Percentiles rank a stretch among this genome's conserved stretches.
phyloP scores from a whole-genome alignment of 2,113 vertebrate species.

The Clarias magur region DNA sequence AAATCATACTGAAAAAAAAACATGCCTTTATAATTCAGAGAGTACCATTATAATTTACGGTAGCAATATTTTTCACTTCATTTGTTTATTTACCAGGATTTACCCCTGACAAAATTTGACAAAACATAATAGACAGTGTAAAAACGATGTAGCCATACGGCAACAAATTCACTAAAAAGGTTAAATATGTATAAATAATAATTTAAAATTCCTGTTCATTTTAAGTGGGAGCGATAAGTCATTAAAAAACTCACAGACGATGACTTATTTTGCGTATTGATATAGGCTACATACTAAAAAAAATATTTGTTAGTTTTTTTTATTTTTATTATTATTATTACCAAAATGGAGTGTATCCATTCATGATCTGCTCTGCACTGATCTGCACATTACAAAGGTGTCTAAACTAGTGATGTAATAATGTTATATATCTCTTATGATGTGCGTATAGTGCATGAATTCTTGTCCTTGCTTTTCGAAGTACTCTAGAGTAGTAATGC shows the following conservation, averaged over 20 bases:
- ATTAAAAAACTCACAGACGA: not conserved
- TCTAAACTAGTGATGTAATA: not conserved
- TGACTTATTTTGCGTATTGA: not conserved
- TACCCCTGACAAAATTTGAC: too few species aligned
- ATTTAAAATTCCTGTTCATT: not conserved
- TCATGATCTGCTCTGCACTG: too few species aligned
- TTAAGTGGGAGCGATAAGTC: not conserved
- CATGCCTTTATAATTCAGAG: too few species aligned
- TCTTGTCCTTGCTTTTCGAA: not conserved
- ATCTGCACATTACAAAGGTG: not conserved
- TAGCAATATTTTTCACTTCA: too few species aligned
- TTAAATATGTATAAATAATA: not conserved
- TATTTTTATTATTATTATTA: too few species aligned
- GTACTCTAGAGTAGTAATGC: not conserved
- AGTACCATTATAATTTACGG: too few species aligned
- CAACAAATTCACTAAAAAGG: too few species aligned
- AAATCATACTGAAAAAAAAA: too few species aligned
- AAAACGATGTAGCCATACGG: too few species aligned
- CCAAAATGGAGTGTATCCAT: not conserved
- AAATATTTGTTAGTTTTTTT: too few species aligned
- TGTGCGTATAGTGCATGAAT: not conserved
- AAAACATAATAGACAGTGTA: too few species aligned
- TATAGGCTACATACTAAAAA: not conserved
- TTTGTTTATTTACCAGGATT: too few species aligned
- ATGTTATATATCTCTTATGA: not conserved